Conservation (phyloP, 2,888 invertebrate genomes). For the Rugalucina vietnamica region DNA sequence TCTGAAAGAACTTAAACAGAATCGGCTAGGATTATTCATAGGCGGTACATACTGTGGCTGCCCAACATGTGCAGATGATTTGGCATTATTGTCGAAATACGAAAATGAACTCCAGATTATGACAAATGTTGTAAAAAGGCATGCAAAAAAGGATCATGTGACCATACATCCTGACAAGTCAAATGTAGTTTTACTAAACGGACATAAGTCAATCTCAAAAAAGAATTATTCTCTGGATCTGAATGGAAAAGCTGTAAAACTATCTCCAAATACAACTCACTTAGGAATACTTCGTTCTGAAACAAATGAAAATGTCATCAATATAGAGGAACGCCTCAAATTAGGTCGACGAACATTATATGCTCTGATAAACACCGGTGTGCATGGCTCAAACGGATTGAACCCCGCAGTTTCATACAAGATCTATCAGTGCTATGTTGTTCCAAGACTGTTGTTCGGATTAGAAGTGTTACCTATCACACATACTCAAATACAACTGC, state of each 20-base stretch:
- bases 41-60: background rate
- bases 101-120: background rate
- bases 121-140: background rate
- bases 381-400: background rate
- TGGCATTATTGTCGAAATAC: background rate
- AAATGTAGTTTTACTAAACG: background rate
- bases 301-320: background rate
- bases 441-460: background rate
- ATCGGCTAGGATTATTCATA: background rate
- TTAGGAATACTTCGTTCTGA: background rate
- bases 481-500: background rate
- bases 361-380: background rate
- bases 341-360: background rate
- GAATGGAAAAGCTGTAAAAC: background rate
- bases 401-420: background rate
- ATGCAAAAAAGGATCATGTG: background rate
- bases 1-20: background rate
- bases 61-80: background rate
- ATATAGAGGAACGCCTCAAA: background rate
- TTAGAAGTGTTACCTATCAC: background rate
- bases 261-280: background rate
- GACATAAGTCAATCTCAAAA: background rate
- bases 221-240: background rate
- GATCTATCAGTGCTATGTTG: no score
- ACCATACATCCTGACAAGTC: background rate